phyloP scores from a whole-genome alignment of 2,888 invertebrate species.

The Cactoblastis cactorum region DNA sequence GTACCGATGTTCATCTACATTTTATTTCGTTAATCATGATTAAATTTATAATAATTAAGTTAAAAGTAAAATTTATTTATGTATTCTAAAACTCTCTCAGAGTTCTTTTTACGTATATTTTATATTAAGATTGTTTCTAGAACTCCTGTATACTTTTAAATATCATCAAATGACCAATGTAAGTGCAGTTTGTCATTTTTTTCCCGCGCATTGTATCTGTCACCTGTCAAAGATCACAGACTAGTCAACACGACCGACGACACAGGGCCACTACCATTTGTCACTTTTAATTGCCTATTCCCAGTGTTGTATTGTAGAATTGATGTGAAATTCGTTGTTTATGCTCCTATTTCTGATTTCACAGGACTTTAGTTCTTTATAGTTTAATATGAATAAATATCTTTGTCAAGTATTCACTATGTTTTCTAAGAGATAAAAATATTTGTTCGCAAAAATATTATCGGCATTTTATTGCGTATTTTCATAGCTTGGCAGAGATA shows the following conservation, averaged over 20 bases:
- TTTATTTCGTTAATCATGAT: no score
- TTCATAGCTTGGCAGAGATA: no score
- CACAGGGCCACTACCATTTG: conserved; percentile 70
- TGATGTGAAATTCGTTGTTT: conserved; percentile 7
- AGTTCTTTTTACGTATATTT: no score
- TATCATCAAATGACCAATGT: conserved; percentile 18
- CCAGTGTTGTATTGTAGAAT: conserved; percentile 69
- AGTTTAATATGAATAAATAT: neutral
- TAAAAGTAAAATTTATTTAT: no score
- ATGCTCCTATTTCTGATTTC: conserved; percentile 8
- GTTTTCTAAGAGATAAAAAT: no score
- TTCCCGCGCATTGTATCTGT: conserved; percentile 9
- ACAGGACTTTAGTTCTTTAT: neutral
- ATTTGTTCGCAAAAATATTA: neutral
- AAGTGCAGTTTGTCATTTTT: conserved; percentile 14
- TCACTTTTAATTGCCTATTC: conserved; percentile 76
- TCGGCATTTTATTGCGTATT: no score
- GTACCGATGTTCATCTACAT: no score
- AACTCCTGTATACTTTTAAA: neutral
- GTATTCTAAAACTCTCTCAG: no score
- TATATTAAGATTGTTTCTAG: neutral
- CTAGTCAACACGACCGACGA: conserved; percentile 41
- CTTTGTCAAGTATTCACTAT: neutral
- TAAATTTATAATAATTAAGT: no score
- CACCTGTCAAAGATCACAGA: conserved; percentile 48